Conservation (phyloP, 2,888 invertebrate species). For the Girardia tigrina region DNA sequence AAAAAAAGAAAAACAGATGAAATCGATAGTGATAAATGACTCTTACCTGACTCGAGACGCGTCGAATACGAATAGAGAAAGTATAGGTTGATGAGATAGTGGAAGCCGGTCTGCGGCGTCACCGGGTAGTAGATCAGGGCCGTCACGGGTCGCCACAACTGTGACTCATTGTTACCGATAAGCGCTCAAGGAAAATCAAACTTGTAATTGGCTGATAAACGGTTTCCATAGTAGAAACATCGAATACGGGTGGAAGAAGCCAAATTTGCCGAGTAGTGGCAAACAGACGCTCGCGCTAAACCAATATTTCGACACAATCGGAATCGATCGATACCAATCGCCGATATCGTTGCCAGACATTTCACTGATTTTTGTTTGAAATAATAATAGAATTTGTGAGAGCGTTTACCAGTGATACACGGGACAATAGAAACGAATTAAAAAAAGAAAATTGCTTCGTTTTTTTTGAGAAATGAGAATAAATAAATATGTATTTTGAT, state of each 20-base stretch:
- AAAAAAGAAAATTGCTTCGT: no score
- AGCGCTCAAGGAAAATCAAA: no score
- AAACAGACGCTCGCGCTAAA: constrained; percentile 68
- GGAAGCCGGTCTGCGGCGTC: constrained; percentile 75
- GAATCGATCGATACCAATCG: constrained; percentile 57
- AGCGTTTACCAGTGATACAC: no score
- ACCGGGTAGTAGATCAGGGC: constrained; percentile 84
- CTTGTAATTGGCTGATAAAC: constrained; percentile 64
- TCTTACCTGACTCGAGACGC: constrained; percentile 73
- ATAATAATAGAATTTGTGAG: no score
- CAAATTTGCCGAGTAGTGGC: constrained; percentile 73
- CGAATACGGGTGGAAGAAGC: constrained; percentile 60
- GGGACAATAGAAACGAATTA: no score
- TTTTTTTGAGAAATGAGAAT: no score
- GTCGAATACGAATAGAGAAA: constrained; percentile 88
- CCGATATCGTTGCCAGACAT: constrained; percentile 48
- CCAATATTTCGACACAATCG: constrained; percentile 86
- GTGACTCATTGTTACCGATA: no score
- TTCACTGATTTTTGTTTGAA: no score
- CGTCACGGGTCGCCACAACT: constrained; percentile 86
- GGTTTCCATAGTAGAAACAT: constrained; percentile 64
- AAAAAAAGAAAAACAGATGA: no score
- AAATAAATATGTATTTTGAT: no score
- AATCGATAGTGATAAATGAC: no score
- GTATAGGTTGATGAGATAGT: constrained; percentile 88